Evolutionary conservation across 2,113 vertebrate species (phyloP).

Genomic region (Hepsetus odoe): DNA sequence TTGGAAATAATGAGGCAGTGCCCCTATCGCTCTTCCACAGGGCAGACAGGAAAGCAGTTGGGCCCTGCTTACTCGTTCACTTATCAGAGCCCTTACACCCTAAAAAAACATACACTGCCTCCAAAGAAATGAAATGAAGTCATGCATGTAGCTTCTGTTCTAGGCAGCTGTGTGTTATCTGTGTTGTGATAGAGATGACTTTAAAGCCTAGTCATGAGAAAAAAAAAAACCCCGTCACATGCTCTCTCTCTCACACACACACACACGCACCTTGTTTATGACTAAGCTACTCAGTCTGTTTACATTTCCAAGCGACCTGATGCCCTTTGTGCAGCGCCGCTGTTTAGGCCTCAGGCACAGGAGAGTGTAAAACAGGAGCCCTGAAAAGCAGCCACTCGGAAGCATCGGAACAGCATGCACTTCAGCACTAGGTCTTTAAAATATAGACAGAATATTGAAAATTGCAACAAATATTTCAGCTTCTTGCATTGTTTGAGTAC

Average conservation of each 20-base stretch:
- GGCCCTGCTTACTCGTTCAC: neutral
- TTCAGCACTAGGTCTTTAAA: neutral
- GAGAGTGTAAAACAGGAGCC: neutral
- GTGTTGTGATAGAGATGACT: neutral
- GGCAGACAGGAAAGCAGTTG: neutral
- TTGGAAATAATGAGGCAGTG: neutral
- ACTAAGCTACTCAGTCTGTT: constrained; percentile 41
- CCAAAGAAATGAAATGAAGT: neutral
- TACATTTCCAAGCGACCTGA: constrained; percentile 54
- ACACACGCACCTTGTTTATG: constrained; percentile 28
- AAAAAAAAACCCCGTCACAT: constrained; percentile 9
- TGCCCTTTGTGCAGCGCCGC: constrained; percentile 28
- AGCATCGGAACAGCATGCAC: neutral
- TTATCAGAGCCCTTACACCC: neutral
- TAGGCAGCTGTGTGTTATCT: neutral
- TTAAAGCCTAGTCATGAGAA: neutral
- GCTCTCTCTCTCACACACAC: neutral
- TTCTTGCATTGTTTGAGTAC: too few species aligned
- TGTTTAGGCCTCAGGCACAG: constrained; percentile 20
- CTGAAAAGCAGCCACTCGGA: neutral
- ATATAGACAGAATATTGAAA: neutral
- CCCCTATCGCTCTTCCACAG: neutral
- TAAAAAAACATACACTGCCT: neutral
- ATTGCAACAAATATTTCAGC: too few species aligned
- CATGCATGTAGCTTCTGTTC: neutral